Evolutionary conservation across 2,113 vertebrate species (phyloP).

Genomic region (Caracal caracal): DNA sequence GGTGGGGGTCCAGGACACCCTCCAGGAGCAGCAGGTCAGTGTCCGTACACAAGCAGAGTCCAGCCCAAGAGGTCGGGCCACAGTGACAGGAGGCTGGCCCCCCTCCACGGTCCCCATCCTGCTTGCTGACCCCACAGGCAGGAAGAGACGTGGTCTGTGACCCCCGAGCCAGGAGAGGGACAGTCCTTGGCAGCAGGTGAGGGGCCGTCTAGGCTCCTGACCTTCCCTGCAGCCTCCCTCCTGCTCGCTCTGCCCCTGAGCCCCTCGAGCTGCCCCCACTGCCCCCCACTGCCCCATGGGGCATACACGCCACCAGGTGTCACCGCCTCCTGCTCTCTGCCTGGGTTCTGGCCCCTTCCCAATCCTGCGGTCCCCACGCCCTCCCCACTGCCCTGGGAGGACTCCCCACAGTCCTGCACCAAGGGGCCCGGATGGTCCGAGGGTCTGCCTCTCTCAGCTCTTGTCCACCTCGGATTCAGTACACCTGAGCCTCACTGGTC

Average conservation of each 20-base stretch:
- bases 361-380: neutral
- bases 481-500: neutral
- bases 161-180: neutral
- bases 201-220: neutral
- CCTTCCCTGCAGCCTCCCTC: neutral
- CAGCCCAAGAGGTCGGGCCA: neutral
- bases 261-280: neutral
- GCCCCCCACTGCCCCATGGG: neutral
- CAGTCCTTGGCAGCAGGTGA: neutral
- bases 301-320: neutral
- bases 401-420: neutral
- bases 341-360: neutral
- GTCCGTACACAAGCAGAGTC: neutral
- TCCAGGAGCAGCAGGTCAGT: neutral
- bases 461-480: neutral
- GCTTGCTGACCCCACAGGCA: neutral
- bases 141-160: neutral
- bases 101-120: neutral
- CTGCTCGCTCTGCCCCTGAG: neutral
- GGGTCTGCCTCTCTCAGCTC: neutral
- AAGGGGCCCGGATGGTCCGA: neutral
- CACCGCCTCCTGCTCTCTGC: neutral
- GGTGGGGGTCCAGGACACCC: neutral
- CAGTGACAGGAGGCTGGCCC: neutral
- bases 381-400: neutral